Evolutionary conservation across 2,888 invertebrate species (phyloP), one percentile per base, ranked within the genome.

Genomic region (Podotricha telesiphe): DNA sequence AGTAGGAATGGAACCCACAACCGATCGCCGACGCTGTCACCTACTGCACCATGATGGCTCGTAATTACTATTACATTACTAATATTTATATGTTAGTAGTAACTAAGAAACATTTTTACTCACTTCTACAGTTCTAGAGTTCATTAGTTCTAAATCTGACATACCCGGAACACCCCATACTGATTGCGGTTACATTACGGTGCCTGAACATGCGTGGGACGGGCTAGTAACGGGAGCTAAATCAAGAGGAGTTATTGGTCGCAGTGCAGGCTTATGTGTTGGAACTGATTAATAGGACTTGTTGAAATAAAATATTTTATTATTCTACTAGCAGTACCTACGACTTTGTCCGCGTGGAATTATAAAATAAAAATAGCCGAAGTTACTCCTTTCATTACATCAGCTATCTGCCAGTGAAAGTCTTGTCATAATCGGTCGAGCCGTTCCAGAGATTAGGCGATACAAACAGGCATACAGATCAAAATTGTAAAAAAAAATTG

Each of bases 221-320:
- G 67, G 19, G 58, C 28, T 61, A 34, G 62, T 62, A 67, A 67
- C 67, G 61, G 67, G 67, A 67, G 67, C 67, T 62, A 59, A 59
- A 47, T 48, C 62, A 50, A 37, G 53, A 37, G 34, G 17, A 67
- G 67, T 67, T 61, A 67, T 67, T 67, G 67, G 53, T 61, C 17
- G 65, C 59, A 42, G 40, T 13, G 37, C 19, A 56, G 42, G 65
- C 61, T 47, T 28, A 22, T 15, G 58, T 72, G 76, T 79, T 37
- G 61, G 62, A 47, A 20, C 40, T 66, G 69, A 66, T 66, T 66
- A 65, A 69, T 69, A 34, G 13, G 11, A 19, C 4, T 20, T 62
- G 47, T 34, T 59, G 40, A 34, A 53, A 45, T 22, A 15, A 59
- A n/a, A 45, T 59, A 6, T n/a, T 42, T n/a, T n/a, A 42, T 58